A percentile compares a stretch with the other conserved stretches of the same genome.
Conservation (phyloP, 2,797 vertebrate species). For the Avahi laniger region DNA sequence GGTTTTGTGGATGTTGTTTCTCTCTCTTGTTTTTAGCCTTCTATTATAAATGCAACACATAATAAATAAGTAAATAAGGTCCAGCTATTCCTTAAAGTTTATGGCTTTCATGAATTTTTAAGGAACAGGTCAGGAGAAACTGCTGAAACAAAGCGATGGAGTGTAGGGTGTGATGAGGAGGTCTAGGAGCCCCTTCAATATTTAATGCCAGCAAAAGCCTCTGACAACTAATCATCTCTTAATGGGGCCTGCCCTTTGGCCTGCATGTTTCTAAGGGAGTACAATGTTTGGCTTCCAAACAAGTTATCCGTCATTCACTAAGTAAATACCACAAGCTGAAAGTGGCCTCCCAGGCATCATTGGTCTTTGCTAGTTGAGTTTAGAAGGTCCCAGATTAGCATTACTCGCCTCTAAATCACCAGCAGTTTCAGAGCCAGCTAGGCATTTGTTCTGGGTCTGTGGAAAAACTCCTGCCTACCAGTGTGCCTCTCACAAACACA, state of each 20-base stretch:
- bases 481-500: background rate
- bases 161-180: conserved; percentile 61
- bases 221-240: conserved; percentile 84
- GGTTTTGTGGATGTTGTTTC: background rate
- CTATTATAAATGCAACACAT: conserved; percentile 33
- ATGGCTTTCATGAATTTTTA: conserved; percentile 80
- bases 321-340: conserved; percentile 66
- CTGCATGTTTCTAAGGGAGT: conserved; percentile 71
- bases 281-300: conserved; percentile 77
- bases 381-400: conserved; percentile 30
- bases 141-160: conserved; percentile 66
- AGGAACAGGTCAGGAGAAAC: conserved; percentile 75
- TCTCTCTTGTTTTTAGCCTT: conserved; percentile 49
- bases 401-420: conserved; percentile 17
- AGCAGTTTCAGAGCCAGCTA: background rate
- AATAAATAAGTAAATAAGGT: conserved; percentile 63
- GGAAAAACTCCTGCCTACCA: background rate
- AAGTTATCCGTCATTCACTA: conserved; percentile 65
- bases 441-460: background rate
- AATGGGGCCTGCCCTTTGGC: conserved; percentile 79
- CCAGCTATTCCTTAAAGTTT: conserved; percentile 67
- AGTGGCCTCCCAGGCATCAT: conserved; percentile 55
- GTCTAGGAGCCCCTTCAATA: conserved; percentile 85
- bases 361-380: conserved; percentile 51
- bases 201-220: conserved; percentile 86